Evolutionary conservation across 2,888 invertebrate species (phyloP), one percentile per base, ranked within the genome.

Genomic region (Sesia apiformis): DNA sequence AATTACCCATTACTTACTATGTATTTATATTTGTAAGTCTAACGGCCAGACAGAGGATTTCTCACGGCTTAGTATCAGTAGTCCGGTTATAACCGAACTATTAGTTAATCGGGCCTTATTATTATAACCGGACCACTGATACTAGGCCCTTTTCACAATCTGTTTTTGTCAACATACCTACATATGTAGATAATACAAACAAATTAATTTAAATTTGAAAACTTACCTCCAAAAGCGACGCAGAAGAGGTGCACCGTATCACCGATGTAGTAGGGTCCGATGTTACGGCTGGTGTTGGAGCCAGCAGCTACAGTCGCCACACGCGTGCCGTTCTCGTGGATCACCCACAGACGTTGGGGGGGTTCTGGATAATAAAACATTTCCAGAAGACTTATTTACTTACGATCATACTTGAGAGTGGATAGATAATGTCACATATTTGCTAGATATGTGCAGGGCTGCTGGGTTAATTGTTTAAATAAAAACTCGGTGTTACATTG

Each of bases 261-360:
- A 52, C 96, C 96, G 78, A 96, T 94, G 78, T 93, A 95, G 89
- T 95, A 97, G 5, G 96, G 96, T 5, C 96, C 96, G 60, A 96
- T 76, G 62, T 79, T 76, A 53, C 75, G 70, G 58, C 86, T 88
- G 51, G 72, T 73, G 64, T 85, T 92, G 58, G 77, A 74, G 3
- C 82, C 84, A 3, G 72, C 67, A 60, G 93, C 93, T 67, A 95
- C 93, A 72, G 93, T 92, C 51, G 93, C 93, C 67, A 96, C 94
- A 70, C 94, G 92, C 49, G 91, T 91, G 51, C 95, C 95, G 69
- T 93, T 94, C 70, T 94, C 94, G 75, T 95, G 94, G 70, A 95
- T 90, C 65, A 96, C 94, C 77, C 94, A 94, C 63, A 96, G 86
- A 65, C 93, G 93, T 72, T 94, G 94, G 50, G 96, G 96, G 38